These are phyloP conservation scores for Paedocypris micromegethes DNA, from an alignment of 2,797 vertebrate species.

Conservation along the genomic window DNA sequence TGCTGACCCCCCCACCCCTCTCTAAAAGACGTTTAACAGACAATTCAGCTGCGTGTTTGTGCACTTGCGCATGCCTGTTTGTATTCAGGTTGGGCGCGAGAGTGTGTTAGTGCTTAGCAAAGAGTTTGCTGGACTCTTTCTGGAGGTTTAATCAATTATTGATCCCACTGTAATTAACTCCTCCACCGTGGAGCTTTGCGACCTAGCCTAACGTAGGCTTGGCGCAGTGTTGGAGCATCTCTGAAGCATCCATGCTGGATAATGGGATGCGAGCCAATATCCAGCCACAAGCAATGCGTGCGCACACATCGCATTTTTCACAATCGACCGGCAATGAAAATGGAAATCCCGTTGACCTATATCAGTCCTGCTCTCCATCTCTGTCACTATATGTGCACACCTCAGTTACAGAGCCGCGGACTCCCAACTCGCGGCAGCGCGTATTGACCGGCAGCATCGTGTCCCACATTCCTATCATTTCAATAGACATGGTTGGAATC, in stretches of 20 bases:
- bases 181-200: constrained; percentile 49
- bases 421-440: constrained; percentile 6
- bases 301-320: neutral
- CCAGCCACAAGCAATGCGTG: constrained; percentile 9
- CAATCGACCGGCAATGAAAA: constrained; percentile 55
- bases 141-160: constrained; percentile 74
- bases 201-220: constrained; percentile 49
- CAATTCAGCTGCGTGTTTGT: constrained; percentile 18
- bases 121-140: constrained; percentile 55
- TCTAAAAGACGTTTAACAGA: constrained; percentile 65
- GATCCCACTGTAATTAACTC: constrained; percentile 73
- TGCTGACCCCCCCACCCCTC: constrained; percentile 52
- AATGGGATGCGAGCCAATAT: constrained; percentile 25
- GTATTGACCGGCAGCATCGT: constrained; percentile 18
- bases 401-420: constrained; percentile 2
- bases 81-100: constrained; percentile 44
- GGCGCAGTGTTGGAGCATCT: constrained; percentile 14
- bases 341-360: constrained; percentile 72
- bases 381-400: constrained; percentile 49
- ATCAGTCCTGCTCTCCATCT: constrained; percentile 51
- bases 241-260: constrained; percentile 17
- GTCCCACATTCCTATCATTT: constrained; percentile 31
- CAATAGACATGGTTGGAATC: constrained; percentile 37
- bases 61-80: constrained; percentile 38
- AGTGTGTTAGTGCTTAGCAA: constrained; percentile 31